Conservation (phyloP, 2,113 vertebrate genomes). For the Leptodactylus fuscus region DNA sequence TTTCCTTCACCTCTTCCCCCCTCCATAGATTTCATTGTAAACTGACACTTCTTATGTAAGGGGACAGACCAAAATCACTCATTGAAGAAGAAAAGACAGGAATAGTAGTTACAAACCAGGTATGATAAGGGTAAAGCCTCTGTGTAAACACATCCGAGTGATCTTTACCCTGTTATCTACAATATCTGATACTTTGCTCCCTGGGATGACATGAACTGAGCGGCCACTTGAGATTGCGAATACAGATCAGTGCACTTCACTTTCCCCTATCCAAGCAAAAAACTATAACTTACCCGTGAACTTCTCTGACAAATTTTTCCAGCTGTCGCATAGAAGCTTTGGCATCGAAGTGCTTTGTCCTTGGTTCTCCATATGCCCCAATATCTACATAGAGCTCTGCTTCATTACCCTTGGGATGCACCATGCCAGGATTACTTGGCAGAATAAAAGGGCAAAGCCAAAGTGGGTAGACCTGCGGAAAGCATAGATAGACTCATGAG, state of each 20-base stretch:
- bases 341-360: constrained; percentile 92
- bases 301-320: constrained; percentile 93
- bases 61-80: too few relatives aligned
- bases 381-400: constrained; percentile 92
- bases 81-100: too few relatives aligned
- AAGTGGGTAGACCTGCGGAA: constrained; percentile 90
- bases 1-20: too few relatives aligned
- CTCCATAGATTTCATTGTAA: too few relatives aligned
- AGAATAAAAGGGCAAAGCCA: constrained; percentile 96
- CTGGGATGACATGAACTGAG: neutral
- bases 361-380: constrained; percentile 92
- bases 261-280: neutral
- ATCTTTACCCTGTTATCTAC: neutral
- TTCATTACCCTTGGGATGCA: constrained; percentile 91
- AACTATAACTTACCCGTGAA: constrained; percentile 85
- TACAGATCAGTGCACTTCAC: neutral
- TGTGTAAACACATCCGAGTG: too few relatives aligned
- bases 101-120: too few relatives aligned
- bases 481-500: neutral
- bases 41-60: too few relatives aligned
- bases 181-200: neutral
- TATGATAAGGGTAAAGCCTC: too few relatives aligned
- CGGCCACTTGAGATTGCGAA: neutral
- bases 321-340: constrained; percentile 87
- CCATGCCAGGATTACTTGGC: constrained; percentile 90